Evolutionary conservation across 2,797 vertebrate genomes (phyloP), one percentile per base, ranked within the genome.

Genomic region (Yasuhikotakia modesta): DNA sequence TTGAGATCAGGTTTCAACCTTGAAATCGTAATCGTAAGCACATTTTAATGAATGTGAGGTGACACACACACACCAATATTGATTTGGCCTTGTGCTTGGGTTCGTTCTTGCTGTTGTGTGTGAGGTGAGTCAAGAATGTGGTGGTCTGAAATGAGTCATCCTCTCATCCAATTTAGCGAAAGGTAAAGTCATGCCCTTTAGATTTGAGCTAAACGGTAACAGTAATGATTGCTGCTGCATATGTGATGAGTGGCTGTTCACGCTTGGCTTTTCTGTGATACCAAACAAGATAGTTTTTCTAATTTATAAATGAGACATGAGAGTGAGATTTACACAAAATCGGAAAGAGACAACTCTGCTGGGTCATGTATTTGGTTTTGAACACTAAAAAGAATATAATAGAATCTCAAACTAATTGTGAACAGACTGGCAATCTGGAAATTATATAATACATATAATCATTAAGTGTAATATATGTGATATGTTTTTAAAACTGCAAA

Each of bases 231-330:
- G 6, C 55, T 68, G 24, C 4, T 17, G 50, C 48, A 22, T 60
- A 58, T 57, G 46, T 30, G 21, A 57, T 27, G 4, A 11, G 57
- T 76, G 66, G 39, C 24, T 70, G 32, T 65, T 66, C 16, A 45
- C 53, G 65, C 27, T 22, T 21, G 39, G 24, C 50, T 55, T 70
- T 80, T 19, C 46, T 46, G 19, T 70, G 79, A 76, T 67, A 66
- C 58, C 58, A 24, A 58, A 81, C 64, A 39, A 46, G 35, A 57
- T 3, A 0, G 48, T 52, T 69, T 39, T 70, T 78, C 46, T 30
- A 30, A 70, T 45, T 65, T 5, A 32, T 58, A 78, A 64, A 70
- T 22, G 55, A 63, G 16, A 21, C 35, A 69, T 79, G 27, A 60
- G 10, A 30, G 13, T 57, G 5, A 57, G 22, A 5, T n/a, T 17